These are phyloP conservation scores for Paratrypauchen microcephalus DNA, from an alignment of 2,797 vertebrate species.

Conservation along the genomic window DNA sequence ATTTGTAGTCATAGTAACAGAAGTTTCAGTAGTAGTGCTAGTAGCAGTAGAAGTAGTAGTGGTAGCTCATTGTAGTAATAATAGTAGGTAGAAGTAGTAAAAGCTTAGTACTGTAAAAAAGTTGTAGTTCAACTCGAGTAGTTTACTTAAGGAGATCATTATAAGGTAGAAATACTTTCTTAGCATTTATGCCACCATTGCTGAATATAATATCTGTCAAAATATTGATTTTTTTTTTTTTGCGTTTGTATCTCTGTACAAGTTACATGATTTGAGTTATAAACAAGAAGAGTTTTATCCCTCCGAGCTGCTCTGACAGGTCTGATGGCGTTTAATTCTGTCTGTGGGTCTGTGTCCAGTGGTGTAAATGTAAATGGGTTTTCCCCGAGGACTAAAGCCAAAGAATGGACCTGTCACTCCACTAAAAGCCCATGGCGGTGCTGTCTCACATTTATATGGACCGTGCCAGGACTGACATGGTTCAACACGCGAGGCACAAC, in stretches of 20 bases:
- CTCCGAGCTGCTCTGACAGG: conserved; percentile 1
- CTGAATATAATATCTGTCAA: no score
- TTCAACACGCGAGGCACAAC: conserved; percentile 48
- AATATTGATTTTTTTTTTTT: not conserved
- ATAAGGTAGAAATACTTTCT: no score
- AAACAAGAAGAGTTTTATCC: conserved; percentile 1
- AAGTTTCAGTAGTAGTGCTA: no score
- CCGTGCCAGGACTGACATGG: conserved; percentile 41
- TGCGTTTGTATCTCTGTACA: not conserved
- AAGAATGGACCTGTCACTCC: conserved; percentile 38
- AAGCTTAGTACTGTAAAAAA: no score
- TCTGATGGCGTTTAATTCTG: conserved; percentile 12
- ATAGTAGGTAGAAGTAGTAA: no score
- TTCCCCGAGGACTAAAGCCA: conserved; percentile 31
- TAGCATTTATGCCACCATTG: no score
- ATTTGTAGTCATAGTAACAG: not conserved
- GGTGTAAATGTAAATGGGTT: conserved; percentile 37
- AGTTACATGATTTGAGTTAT: not conserved
- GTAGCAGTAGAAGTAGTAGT: no score
- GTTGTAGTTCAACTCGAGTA: no score
- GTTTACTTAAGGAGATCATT: no score
- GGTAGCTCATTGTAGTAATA: no score
- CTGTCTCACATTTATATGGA: conserved; percentile 50
- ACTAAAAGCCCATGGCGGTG: conserved; percentile 38
- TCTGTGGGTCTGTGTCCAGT: conserved; percentile 5